Percentiles rank a stretch among this genome's conserved stretches.
These are phyloP conservation scores for Neoitamus cyanurus DNA, from an alignment of 2,888 invertebrate species.

Conservation along the genomic window DNA sequence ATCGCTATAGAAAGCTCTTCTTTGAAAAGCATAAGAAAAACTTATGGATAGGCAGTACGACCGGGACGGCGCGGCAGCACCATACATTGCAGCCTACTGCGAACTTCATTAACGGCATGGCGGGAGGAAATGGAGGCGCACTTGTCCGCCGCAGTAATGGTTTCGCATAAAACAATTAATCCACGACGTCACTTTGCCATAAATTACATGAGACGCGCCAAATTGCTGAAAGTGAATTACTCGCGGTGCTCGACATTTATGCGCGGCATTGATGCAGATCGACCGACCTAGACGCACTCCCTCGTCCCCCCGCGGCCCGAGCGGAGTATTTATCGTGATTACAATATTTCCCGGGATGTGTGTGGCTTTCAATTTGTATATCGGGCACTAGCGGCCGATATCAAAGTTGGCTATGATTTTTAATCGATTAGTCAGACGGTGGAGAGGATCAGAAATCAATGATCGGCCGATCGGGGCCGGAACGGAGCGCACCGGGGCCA, in stretches of 20 bases:
- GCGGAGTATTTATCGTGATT: conserved; percentile 18
- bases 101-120: neutral
- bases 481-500: neutral
- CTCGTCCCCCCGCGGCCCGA: neutral
- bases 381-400: conserved; percentile 50
- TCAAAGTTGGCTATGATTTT: conserved; percentile 55
- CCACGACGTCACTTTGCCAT: neutral
- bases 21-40: neutral
- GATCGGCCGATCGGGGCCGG: neutral
- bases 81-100: neutral
- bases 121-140: neutral
- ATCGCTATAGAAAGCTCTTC: neutral
- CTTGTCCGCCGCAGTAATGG: neutral
- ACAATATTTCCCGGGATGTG: conserved; percentile 22
- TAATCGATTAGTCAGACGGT: conserved; percentile 55
- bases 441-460: conserved; percentile 38
- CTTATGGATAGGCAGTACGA: neutral
- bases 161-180: conserved; percentile 34
- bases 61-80: no score
- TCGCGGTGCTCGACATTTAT: conserved; percentile 36
- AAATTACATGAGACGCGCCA: neutral
- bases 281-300: neutral
- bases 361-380: conserved; percentile 36
- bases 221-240: conserved; percentile 53
- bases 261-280: neutral